A percentile compares a stretch with the other conserved stretches of the same genome.
Evolutionary conservation across 2,113 vertebrate species (phyloP).

Genomic region (Malurus elegans): DNA sequence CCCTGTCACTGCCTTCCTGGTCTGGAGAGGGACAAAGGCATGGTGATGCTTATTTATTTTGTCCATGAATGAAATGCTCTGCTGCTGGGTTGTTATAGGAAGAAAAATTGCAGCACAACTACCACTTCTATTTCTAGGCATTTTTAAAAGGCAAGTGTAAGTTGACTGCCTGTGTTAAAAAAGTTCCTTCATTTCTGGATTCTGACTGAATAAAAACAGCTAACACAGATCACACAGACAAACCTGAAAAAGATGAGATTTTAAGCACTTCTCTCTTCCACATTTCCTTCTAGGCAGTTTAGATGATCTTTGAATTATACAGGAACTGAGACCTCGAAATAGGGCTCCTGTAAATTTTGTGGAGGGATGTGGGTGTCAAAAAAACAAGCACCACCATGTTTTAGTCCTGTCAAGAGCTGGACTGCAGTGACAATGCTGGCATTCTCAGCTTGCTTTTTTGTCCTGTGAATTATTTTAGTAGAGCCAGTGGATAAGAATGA

Average conservation of each 20-base stretch:
- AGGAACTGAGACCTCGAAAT: neutral
- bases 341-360: neutral
- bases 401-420: neutral
- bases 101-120: neutral
- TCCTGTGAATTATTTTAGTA: slow-evolving; percentile 54
- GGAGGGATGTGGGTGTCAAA: neutral
- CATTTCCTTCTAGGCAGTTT: neutral
- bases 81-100: neutral
- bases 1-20: neutral
- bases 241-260: neutral
- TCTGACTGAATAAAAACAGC: neutral
- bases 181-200: neutral
- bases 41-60: slow-evolving; percentile 3
- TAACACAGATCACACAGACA: neutral
- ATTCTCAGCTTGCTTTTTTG: slow-evolving; percentile 48
- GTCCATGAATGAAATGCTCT: neutral
- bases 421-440: slow-evolving; percentile 1
- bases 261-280: neutral
- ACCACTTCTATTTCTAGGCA: neutral
- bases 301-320: neutral
- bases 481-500: slow-evolving; percentile 61
- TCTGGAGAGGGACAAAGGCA: neutral
- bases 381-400: neutral
- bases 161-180: neutral
- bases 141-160: neutral